Evolutionary conservation across 1,140 invertebrate genomes (phyloP).

Genomic region (Caerostris darwini): DNA sequence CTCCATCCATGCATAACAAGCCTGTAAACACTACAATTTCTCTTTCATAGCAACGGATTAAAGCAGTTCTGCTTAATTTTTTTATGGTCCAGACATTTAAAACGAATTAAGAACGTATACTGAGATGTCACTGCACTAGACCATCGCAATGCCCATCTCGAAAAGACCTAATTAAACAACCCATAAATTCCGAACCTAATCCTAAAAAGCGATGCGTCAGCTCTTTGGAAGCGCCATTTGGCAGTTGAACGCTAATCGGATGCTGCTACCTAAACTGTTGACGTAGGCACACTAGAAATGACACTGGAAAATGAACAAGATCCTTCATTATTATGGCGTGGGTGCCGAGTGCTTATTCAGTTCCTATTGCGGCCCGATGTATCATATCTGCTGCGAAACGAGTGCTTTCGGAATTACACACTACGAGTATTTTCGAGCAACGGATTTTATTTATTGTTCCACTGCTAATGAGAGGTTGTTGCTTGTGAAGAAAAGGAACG

Average conservation of each 20-base stretch:
- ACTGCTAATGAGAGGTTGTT: slow-evolving; percentile 15
- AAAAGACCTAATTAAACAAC: not conserved
- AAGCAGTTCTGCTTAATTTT: too few relatives aligned
- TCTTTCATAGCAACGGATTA: too few relatives aligned
- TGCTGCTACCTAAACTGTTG: not conserved
- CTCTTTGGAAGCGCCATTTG: slow-evolving; percentile 18
- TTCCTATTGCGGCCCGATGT: not conserved
- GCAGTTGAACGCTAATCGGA: slow-evolving; percentile 21
- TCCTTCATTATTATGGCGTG: slow-evolving; percentile 25
- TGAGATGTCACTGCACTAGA: too few relatives aligned
- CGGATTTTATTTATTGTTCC: slow-evolving; percentile 45
- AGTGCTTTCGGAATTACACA: not conserved
- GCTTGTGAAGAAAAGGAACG: not conserved
- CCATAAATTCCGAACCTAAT: not conserved
- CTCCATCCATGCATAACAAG: too few relatives aligned
- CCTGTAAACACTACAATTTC: too few relatives aligned
- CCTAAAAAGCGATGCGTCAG: not conserved
- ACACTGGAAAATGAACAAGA: slow-evolving; percentile 58
- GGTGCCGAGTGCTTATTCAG: slow-evolving; percentile 50
- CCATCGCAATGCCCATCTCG: not conserved
- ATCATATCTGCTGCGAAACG: not conserved
- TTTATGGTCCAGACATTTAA: too few relatives aligned
- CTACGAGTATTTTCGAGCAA: slow-evolving; percentile 11
- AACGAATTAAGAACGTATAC: too few relatives aligned
- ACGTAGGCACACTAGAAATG: slow-evolving; percentile 55